phyloP scores from a whole-genome alignment of 1,140 invertebrate genomes.

The Bombus superbus region DNA sequence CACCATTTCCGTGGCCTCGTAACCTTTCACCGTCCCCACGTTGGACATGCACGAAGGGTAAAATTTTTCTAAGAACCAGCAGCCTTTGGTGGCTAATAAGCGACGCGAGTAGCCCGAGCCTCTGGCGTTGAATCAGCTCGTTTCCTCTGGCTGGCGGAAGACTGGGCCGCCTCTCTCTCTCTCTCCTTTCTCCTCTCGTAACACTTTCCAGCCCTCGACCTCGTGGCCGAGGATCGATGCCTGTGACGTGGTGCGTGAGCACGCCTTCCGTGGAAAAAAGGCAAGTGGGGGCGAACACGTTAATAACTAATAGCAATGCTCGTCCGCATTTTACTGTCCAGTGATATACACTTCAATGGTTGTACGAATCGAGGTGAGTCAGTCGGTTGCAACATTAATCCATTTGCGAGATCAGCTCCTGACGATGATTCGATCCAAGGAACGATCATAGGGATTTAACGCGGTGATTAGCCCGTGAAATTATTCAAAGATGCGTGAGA shows the following conservation, averaged over 20 bases:
- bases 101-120: background rate
- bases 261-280: conserved; percentile 58
- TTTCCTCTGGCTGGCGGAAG: conserved; percentile 24
- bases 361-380: background rate
- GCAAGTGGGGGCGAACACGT: conserved; percentile 54
- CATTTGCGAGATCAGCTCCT: background rate
- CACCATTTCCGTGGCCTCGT: background rate
- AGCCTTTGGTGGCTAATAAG: conserved; percentile 23
- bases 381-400: conserved; percentile 10
- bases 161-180: background rate
- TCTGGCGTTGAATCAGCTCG: conserved; percentile 43
- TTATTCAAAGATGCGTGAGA: background rate
- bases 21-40: conserved; percentile 10
- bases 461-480: background rate
- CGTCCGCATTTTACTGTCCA: background rate
- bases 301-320: conserved; percentile 67
- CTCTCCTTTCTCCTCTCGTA: conserved; percentile 52
- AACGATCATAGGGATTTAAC: background rate
- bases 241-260: conserved; percentile 68
- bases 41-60: background rate
- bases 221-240: conserved; percentile 69
- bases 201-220: conserved; percentile 69
- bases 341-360: background rate
- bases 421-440: background rate
- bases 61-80: background rate